Conservation (phyloP, 2,888 invertebrate genomes). For the Calliscelio sp. region DNA sequence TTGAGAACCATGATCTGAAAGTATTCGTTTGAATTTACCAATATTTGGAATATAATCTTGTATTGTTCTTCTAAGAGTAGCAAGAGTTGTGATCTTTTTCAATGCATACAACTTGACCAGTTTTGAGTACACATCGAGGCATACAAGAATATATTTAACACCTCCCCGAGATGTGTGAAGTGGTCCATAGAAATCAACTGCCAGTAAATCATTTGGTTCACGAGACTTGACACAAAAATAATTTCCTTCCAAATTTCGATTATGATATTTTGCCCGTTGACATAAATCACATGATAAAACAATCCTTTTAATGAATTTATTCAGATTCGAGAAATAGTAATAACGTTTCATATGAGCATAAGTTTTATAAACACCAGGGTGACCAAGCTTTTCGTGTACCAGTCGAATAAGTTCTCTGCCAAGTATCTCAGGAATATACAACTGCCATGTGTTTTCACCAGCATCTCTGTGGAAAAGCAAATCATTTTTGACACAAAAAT, state of each 20-base stretch:
- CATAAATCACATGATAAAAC: neutral
- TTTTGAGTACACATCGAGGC: slow-evolving; percentile 24
- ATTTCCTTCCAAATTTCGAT: neutral
- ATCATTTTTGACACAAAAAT: no score
- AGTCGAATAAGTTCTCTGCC: no score
- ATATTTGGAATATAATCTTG: slow-evolving; percentile 10
- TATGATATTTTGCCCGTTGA: neutral
- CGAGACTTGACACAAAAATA: neutral
- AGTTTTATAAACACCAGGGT: neutral
- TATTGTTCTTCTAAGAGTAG: neutral
- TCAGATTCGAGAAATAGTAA: neutral
- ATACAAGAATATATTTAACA: slow-evolving; percentile 19
- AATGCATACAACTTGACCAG: slow-evolving; percentile 28
- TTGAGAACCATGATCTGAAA: slow-evolving; percentile 27
- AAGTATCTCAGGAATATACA: no score
- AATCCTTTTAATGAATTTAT: neutral
- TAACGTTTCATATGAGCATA: neutral
- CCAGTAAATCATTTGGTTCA: slow-evolving; percentile 20
- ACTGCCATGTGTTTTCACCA: no score
- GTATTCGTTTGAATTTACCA: neutral
- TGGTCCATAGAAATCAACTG: slow-evolving; percentile 48
- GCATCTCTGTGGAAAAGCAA: no score
- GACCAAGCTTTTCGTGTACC: no score
- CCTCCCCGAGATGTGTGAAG: slow-evolving; percentile 14
- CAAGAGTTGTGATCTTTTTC: slow-evolving; percentile 18